Evolutionary conservation across 53 echinoderm and acorn worm genomes (phyloP).

Genomic region (Echinarachnius parma): DNA sequence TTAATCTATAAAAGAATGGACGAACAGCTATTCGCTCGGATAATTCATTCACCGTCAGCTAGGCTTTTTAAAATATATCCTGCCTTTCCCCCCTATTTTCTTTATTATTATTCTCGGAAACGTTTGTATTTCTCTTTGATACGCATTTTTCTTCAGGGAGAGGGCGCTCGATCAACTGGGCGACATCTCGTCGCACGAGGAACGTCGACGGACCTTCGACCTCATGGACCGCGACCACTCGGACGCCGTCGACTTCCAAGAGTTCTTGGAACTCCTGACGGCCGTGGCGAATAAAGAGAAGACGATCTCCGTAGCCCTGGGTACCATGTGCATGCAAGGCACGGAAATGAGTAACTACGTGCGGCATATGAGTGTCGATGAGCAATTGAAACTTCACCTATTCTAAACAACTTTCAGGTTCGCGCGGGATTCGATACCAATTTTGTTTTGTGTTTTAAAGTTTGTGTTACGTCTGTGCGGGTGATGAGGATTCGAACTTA

Average conservation of each 20-base stretch:
- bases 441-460: too few relatives aligned
- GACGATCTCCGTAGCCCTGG: slow-evolving; percentile 15
- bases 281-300: slow-evolving; percentile 1
- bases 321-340: slow-evolving; percentile 38
- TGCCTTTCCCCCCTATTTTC: neutral
- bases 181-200: slow-evolving; percentile 48
- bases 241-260: slow-evolving; percentile 85
- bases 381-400: slow-evolving; percentile 13
- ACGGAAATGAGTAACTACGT: neutral
- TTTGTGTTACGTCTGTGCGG: too few relatives aligned
- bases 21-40: too few relatives aligned
- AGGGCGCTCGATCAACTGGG: slow-evolving; percentile 73
- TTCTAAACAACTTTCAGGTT: too few relatives aligned
- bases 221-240: slow-evolving; percentile 77
- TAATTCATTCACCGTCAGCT: neutral
- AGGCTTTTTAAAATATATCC: neutral
- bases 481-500: too few relatives aligned
- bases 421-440: too few relatives aligned
- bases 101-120: neutral
- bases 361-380: slow-evolving; percentile 6
- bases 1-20: too few relatives aligned
- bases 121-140: too few relatives aligned
- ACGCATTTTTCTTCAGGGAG: slow-evolving; percentile 50
- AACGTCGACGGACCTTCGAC: slow-evolving; percentile 58
- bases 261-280: slow-evolving; percentile 60